A percentile compares a stretch with the other conserved stretches of the same genome.
Conservation (phyloP, 2,113 vertebrate genomes). For the Oryzias celebensis region DNA sequence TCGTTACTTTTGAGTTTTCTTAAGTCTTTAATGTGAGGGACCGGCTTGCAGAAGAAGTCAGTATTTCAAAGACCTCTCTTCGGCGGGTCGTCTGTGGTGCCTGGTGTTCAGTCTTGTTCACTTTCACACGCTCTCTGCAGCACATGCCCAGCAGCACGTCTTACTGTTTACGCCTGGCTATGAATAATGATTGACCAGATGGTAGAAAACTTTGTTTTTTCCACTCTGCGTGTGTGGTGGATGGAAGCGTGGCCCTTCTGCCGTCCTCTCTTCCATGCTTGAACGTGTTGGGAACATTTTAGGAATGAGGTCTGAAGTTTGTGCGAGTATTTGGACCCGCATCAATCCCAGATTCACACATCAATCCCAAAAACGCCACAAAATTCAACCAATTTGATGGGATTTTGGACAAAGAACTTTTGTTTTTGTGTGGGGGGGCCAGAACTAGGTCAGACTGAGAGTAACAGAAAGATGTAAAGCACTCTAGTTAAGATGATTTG, state of each 20-base stretch:
- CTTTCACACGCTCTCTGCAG: conserved; percentile 22
- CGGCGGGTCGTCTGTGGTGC: neutral
- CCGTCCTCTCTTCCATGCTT: conserved; percentile 26
- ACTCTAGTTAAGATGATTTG: conserved; percentile 26
- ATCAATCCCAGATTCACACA: conserved; percentile 31
- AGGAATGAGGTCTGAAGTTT: neutral
- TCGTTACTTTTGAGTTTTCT: too few species aligned
- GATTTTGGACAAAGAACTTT: conserved; percentile 31
- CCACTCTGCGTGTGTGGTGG: conserved; percentile 52
- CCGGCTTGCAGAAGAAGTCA: too few species aligned
- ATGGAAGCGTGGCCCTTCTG: conserved; percentile 24
- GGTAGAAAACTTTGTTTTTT: conserved; percentile 42
- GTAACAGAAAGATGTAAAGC: conserved; percentile 23
- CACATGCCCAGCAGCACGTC: conserved; percentile 52
- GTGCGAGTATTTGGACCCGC: conserved; percentile 48
- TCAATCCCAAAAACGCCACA: conserved; percentile 13
- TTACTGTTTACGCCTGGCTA: conserved; percentile 50
- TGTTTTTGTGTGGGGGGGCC: conserved; percentile 30
- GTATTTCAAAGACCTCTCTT: neutral
- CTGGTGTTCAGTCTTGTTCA: conserved; percentile 7
- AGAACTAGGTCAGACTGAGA: conserved; percentile 68
- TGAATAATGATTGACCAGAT: conserved; percentile 66
- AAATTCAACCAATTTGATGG: conserved; percentile 42
- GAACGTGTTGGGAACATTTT: neutral
- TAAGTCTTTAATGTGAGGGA: too few species aligned